These are phyloP conservation scores for Tenthredo mesomela DNA, from an alignment of 2,888 invertebrate species.

Conservation along the genomic window DNA sequence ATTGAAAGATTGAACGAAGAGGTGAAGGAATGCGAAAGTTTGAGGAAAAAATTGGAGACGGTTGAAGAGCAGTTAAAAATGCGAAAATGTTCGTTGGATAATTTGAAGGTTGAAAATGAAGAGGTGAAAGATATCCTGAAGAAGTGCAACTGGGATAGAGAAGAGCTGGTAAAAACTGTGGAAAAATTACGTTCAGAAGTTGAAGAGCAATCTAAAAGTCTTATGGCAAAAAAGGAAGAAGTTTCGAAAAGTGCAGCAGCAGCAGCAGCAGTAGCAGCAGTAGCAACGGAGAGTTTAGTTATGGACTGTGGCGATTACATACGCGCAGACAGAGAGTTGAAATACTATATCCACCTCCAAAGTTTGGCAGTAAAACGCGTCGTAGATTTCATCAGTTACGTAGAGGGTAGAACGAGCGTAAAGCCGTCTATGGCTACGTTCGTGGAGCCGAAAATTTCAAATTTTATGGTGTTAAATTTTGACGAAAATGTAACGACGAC, in stretches of 20 bases:
- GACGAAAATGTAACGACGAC: slow-evolving; percentile 16
- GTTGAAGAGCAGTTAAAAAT: slow-evolving; percentile 26
- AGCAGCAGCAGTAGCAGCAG: too few species aligned
- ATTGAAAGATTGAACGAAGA: slow-evolving; percentile 41
- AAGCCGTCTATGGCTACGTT: slow-evolving; percentile 29
- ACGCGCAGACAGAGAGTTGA: slow-evolving; percentile 37
- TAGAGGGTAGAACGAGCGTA: not conserved
- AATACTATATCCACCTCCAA: slow-evolving; percentile 36
- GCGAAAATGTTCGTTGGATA: slow-evolving; percentile 7
- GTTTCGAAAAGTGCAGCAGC: not conserved
- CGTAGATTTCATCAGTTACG: slow-evolving; percentile 42
- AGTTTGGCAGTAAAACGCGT: slow-evolving; percentile 40
- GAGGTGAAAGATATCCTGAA: slow-evolving; percentile 1
- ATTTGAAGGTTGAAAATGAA: not conserved
- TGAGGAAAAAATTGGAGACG: slow-evolving; percentile 39
- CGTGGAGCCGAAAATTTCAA: not conserved
- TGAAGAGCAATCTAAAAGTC: not conserved
- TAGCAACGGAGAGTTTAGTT: not conserved
- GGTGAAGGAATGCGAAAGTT: slow-evolving; percentile 36
- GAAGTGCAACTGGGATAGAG: not conserved
- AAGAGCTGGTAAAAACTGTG: not conserved
- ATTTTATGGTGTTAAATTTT: not conserved
- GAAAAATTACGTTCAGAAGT: not conserved
- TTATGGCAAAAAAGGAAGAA: not conserved
- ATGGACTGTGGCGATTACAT: slow-evolving; percentile 34